phyloP scores from a whole-genome alignment of 1,140 invertebrate genomes.

The Drosophila arizonae region DNA sequence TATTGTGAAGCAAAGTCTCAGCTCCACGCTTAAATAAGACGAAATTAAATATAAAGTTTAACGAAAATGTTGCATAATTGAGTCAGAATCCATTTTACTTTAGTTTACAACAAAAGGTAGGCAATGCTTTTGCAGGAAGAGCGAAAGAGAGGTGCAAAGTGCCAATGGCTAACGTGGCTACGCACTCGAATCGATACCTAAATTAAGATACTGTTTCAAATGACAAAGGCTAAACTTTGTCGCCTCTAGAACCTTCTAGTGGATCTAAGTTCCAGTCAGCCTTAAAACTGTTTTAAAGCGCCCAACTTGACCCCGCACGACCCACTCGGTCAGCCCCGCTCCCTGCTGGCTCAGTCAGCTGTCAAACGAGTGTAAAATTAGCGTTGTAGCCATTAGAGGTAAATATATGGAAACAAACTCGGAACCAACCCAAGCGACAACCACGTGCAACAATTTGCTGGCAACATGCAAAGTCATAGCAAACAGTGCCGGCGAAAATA shows the following conservation, averaged over 20 bases:
- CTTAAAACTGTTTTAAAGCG: constrained; percentile 22
- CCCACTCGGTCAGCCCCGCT: neutral
- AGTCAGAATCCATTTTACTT: no score
- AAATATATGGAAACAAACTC: constrained; percentile 34
- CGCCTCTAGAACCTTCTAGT: neutral
- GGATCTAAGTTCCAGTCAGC: constrained; percentile 5
- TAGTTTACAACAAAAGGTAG: no score
- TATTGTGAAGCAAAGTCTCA: no score
- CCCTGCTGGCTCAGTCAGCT: constrained; percentile 54
- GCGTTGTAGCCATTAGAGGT: constrained; percentile 55
- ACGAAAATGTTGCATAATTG: no score
- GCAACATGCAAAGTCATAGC: constrained; percentile 59
- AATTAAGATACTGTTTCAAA: no score
- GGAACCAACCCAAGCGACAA: constrained; percentile 38
- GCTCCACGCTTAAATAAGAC: no score
- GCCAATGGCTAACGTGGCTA: no score
- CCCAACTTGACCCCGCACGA: constrained; percentile 9
- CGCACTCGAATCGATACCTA: no score
- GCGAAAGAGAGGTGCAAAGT: no score
- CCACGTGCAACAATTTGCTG: constrained; percentile 66
- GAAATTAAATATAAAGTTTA: no score
- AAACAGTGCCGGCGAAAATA: constrained; percentile 33
- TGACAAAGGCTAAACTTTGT: no score
- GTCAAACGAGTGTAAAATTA: constrained; percentile 73
- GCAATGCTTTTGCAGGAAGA: no score